Conservation (phyloP, 2,888 invertebrate species). For the Pinctada fucata region DNA sequence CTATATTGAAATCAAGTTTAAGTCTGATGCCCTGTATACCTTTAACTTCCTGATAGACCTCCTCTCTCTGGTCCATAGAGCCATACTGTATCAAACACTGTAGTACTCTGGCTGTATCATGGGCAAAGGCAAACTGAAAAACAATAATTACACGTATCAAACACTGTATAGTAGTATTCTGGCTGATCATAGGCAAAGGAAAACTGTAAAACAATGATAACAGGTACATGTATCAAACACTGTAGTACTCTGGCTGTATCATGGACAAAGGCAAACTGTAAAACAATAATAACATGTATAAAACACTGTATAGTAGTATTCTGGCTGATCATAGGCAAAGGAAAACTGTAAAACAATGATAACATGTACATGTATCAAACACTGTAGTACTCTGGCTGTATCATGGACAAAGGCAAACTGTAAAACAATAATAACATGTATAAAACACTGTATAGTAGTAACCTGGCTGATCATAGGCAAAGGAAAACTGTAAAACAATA, state of each 20-base stretch:
- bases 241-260: conserved; percentile 94
- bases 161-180: not conserved
- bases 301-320: not conserved
- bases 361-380: conserved; percentile 83
- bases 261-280: conserved; percentile 86
- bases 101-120: conserved; percentile 92
- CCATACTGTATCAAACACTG: conserved; percentile 89
- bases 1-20: no score
- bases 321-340: conserved; percentile 12
- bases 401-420: conserved; percentile 89
- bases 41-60: conserved; percentile 86
- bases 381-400: conserved; percentile 92
- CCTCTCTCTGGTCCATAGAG: conserved; percentile 82
- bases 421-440: no score
- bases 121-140: conserved; percentile 84
- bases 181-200: conserved; percentile 3
- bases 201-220: not conserved
- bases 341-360: not conserved
- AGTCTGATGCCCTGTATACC: conserved; percentile 73
- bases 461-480: conserved; percentile 5
- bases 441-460: not conserved
- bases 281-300: no score
- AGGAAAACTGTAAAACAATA: not conserved
- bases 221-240: conserved; percentile 84
- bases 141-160: not conserved